phyloP scores from a whole-genome alignment of 1,140 invertebrate genomes.

The Cephus cinctus region DNA sequence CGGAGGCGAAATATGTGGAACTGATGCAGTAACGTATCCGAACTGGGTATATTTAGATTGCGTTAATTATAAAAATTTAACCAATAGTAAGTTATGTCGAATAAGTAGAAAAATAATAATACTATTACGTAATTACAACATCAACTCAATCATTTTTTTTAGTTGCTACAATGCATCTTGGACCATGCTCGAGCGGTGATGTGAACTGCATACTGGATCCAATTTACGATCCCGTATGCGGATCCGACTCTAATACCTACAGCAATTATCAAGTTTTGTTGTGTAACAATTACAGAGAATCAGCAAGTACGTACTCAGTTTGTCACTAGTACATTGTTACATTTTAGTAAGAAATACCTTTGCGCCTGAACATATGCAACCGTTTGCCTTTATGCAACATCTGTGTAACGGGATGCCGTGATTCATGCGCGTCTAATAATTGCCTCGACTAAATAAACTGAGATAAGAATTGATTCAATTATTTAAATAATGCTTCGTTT shows the following conservation, averaged over 20 bases:
- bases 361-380: neutral
- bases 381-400: neutral
- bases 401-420: slow-evolving; percentile 1
- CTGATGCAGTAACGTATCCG: slow-evolving; percentile 27
- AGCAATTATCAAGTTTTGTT: slow-evolving; percentile 33
- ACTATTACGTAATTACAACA: too few relatives aligned
- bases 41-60: slow-evolving; percentile 32
- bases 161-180: slow-evolving; percentile 20
- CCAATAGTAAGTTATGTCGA: too few relatives aligned
- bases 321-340: too few relatives aligned
- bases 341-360: slow-evolving; percentile 19
- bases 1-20: slow-evolving; percentile 28
- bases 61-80: slow-evolving; percentile 22
- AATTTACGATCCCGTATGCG: slow-evolving; percentile 39
- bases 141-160: too few relatives aligned
- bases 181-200: slow-evolving; percentile 18
- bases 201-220: slow-evolving; percentile 25
- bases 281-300: slow-evolving; percentile 26
- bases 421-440: slow-evolving; percentile 5
- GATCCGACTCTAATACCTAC: slow-evolving; percentile 36
- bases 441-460: too few relatives aligned
- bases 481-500: too few relatives aligned
- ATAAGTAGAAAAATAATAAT: slow-evolving; percentile 18
- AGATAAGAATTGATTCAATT: too few relatives aligned
- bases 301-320: slow-evolving; percentile 11